These are phyloP conservation scores for Amyelois transitella DNA, from an alignment of 1,140 invertebrate species.

Conservation along the genomic window DNA sequence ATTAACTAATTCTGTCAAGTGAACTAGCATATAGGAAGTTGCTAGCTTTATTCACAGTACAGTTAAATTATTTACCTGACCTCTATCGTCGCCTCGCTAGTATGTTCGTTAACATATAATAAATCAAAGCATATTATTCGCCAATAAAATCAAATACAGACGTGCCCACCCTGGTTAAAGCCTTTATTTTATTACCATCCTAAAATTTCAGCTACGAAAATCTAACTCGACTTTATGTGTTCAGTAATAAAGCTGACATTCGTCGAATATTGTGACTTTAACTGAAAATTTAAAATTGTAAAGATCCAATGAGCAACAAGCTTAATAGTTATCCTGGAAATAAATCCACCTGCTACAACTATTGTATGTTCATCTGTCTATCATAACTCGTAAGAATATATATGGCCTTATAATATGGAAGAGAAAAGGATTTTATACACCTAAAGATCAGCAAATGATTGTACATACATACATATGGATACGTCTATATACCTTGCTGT, in stretches of 20 bases:
- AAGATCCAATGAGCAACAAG: neutral
- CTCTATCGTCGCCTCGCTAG: too few relatives aligned
- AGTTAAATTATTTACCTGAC: too few relatives aligned
- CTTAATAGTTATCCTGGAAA: neutral
- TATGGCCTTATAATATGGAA: too few relatives aligned
- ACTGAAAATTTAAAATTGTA: neutral
- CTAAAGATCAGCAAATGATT: too few relatives aligned
- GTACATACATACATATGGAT: too few relatives aligned
- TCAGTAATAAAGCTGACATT: neutral
- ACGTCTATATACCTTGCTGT: too few relatives aligned
- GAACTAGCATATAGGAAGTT: too few relatives aligned
- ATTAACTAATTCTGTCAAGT: too few relatives aligned
- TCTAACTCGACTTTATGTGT: neutral
- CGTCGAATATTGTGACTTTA: neutral
- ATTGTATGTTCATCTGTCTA: neutral
- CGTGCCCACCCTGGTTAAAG: conserved; percentile 2
- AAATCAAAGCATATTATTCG: neutral
- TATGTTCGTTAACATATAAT: neutral
- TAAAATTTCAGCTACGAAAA: neutral
- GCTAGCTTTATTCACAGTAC: too few relatives aligned
- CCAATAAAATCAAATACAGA: conserved; percentile 3
- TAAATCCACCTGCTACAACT: conserved; percentile 6
- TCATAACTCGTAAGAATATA: neutral
- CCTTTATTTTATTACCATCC: neutral
- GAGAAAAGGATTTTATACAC: too few relatives aligned